phyloP scores from a whole-genome alignment of 2,888 invertebrate genomes.

The Luperina testacea region DNA sequence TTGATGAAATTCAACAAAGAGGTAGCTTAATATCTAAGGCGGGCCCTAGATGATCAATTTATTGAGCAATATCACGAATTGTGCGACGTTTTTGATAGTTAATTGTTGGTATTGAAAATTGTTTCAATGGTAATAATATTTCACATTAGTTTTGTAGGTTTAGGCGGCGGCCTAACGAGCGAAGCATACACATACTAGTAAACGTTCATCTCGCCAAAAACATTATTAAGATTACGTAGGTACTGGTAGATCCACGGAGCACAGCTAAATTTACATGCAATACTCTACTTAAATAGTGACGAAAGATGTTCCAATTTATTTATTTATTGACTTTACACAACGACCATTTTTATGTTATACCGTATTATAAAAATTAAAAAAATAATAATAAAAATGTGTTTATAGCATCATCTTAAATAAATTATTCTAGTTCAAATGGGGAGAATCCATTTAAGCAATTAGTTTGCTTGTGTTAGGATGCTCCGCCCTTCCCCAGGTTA shows the following conservation, averaged over 20 bases:
- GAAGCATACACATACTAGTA: background rate
- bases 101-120: background rate
- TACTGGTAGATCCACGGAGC: background rate
- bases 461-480: no score
- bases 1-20: background rate
- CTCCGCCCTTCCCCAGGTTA: no score
- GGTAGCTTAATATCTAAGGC: background rate
- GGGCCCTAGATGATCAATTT: background rate
- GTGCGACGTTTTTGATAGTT: background rate
- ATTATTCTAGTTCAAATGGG: no score
- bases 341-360: background rate
- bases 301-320: conserved; percentile 11
- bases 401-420: no score
- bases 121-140: background rate
- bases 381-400: no score
- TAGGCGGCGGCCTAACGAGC: background rate
- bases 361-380: background rate
- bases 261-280: background rate
- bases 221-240: background rate
- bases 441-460: no score
- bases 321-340: conserved; percentile 10
- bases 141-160: background rate
- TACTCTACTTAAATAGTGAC: conserved; percentile 7
- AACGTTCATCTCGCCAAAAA: background rate
- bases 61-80: background rate